phyloP scores from a whole-genome alignment of 2,797 vertebrate species.

The Aplochiton taeniatus region DNA sequence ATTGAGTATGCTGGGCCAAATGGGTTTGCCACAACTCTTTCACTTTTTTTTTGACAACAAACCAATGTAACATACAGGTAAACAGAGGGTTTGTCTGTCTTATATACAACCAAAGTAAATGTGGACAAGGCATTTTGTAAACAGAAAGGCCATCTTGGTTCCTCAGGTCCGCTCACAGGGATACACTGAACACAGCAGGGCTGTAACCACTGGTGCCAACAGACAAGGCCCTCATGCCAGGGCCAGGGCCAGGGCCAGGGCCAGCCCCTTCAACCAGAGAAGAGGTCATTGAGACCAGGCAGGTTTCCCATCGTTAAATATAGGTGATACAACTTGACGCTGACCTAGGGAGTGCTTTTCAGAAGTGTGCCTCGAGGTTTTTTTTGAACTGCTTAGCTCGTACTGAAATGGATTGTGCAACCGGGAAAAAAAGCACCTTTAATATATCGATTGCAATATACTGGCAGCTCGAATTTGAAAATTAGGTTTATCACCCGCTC shows the following conservation, averaged over 20 bases:
- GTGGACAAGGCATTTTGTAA: background rate
- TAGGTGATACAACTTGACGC: background rate
- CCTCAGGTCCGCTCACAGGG: conserved; percentile 23
- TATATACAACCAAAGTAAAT: too few species aligned
- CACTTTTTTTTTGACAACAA: too few species aligned
- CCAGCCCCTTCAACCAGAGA: conserved; percentile 16
- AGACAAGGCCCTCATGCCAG: conserved; percentile 8
- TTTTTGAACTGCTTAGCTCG: background rate
- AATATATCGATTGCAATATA: too few species aligned
- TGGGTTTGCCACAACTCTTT: too few species aligned
- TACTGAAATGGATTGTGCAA: background rate
- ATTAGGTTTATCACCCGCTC: too few species aligned
- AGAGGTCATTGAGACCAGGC: conserved; percentile 18
- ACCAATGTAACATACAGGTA: too few species aligned
- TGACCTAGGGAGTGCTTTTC: background rate
- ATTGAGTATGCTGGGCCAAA: too few species aligned
- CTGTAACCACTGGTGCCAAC: conserved; percentile 2
- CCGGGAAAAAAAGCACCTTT: too few species aligned
- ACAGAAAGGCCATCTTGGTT: background rate
- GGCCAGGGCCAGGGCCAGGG: conserved; percentile 4
- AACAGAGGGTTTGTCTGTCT: too few species aligned
- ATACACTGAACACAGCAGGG: conserved; percentile 18
- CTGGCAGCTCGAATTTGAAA: too few species aligned
- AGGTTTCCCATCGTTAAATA: conserved; percentile 9
- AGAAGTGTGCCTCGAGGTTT: background rate